These are phyloP conservation scores for Aquatica leii DNA, from an alignment of 2,888 invertebrate genomes.

Conservation along the genomic window DNA sequence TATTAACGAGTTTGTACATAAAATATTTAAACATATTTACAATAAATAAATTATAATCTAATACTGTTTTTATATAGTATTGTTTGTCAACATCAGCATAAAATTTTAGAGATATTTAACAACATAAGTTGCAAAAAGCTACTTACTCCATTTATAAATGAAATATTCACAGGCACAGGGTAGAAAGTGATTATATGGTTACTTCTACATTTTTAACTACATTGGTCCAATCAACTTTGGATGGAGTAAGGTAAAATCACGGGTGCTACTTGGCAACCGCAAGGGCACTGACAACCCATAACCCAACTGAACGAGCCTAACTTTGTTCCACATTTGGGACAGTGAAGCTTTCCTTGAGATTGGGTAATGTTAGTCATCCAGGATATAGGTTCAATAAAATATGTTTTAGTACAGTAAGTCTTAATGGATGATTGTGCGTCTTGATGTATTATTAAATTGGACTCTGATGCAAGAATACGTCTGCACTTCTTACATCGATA, in stretches of 20 bases:
- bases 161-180: too few relatives aligned
- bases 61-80: too few relatives aligned
- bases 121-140: too few relatives aligned
- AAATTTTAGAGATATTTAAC: too few relatives aligned
- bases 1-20: too few relatives aligned
- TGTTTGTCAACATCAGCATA: too few relatives aligned
- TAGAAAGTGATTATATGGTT: too few relatives aligned
- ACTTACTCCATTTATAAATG: too few relatives aligned
- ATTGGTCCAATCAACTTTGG: conserved; percentile 90
- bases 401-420: conserved; percentile 72
- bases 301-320: conserved; percentile 93
- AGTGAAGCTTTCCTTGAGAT: conserved; percentile 82
- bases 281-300: conserved; percentile 89
- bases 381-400: conserved; percentile 88
- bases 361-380: conserved; percentile 85
- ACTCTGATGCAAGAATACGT: conserved; percentile 81
- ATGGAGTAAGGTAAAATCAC: conserved; percentile 91
- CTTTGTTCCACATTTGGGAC: conserved; percentile 86
- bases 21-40: too few relatives aligned
- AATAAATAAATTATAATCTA: too few relatives aligned
- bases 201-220: conserved; percentile 85
- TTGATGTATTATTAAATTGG: conserved; percentile 79
- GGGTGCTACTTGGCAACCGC: conserved; percentile 88
- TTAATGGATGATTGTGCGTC: conserved; percentile 56
- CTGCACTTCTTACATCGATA: conserved; percentile 85